Evolutionary conservation across 2,113 vertebrate species (phyloP).

Genomic region (Ascaphus truei): DNA sequence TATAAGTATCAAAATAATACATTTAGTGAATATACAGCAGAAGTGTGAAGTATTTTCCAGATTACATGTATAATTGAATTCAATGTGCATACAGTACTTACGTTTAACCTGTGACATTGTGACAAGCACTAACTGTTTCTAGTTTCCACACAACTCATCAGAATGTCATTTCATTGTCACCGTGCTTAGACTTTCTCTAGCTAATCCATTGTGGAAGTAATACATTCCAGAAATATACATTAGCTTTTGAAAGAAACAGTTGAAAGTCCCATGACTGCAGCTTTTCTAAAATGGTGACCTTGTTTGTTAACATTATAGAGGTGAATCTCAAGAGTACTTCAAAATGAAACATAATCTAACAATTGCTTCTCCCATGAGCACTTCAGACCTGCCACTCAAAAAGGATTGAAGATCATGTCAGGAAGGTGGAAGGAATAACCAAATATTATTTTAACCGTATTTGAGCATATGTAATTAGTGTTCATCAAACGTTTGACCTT

Average conservation of each 20-base stretch:
- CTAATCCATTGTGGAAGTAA: slow-evolving; percentile 22
- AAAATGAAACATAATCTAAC: slow-evolving; percentile 31
- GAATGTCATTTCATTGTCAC: slow-evolving; percentile 31
- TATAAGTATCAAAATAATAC: too few species aligned
- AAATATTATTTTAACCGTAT: slow-evolving; percentile 23
- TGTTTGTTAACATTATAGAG: slow-evolving; percentile 36
- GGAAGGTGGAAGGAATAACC: slow-evolving; percentile 17
- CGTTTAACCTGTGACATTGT: too few species aligned
- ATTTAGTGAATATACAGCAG: too few species aligned
- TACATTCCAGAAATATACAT: slow-evolving; percentile 33
- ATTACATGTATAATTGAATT: too few species aligned
- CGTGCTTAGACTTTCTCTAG: neutral
- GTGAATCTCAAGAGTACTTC: slow-evolving; percentile 29
- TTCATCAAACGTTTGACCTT: slow-evolving; percentile 10
- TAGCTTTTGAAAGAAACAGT: slow-evolving; percentile 32
- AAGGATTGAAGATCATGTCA: slow-evolving; percentile 1
- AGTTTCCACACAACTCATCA: neutral
- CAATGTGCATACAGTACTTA: too few species aligned
- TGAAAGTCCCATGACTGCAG: slow-evolving; percentile 32
- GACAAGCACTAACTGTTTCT: neutral
- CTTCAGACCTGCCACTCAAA: slow-evolving; percentile 28
- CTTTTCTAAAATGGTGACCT: slow-evolving; percentile 31
- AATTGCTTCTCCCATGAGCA: slow-evolving; percentile 24
- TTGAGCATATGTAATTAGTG: slow-evolving; percentile 22
- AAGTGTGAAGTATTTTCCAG: too few species aligned